phyloP scores from a whole-genome alignment of 2,888 invertebrate genomes.

The Spialia ferax region DNA sequence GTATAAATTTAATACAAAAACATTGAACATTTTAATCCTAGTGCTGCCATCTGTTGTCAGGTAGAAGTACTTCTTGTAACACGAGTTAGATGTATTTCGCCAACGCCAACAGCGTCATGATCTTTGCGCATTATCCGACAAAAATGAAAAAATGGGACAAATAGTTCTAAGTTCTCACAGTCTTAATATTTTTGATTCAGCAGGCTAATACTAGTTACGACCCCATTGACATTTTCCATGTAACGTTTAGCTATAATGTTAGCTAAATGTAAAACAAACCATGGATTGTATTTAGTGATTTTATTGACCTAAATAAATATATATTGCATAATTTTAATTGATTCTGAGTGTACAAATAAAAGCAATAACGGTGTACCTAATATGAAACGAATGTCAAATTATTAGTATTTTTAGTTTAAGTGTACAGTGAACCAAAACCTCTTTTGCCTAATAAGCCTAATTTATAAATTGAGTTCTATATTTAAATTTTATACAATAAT shows the following conservation, averaged over 20 bases:
- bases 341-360: slow-evolving; percentile 42
- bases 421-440: neutral
- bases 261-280: slow-evolving; percentile 49
- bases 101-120: slow-evolving; percentile 23
- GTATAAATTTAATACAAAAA: too few species aligned
- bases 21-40: neutral
- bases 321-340: slow-evolving; percentile 35
- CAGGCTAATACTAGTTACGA: slow-evolving; percentile 53
- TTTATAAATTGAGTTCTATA: neutral
- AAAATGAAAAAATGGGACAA: slow-evolving; percentile 49
- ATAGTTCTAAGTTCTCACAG: neutral
- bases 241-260: slow-evolving; percentile 13
- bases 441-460: slow-evolving; percentile 3
- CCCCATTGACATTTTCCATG: slow-evolving; percentile 62
- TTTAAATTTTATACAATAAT: neutral
- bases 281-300: slow-evolving; percentile 58
- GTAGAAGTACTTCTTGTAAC: neutral
- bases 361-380: slow-evolving; percentile 40
- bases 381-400: slow-evolving; percentile 28
- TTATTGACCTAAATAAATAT: slow-evolving; percentile 56
- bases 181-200: slow-evolving; percentile 46
- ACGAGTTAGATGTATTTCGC: neutral
- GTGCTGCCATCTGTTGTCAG: slow-evolving; percentile 27
- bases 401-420: slow-evolving; percentile 10
- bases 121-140: slow-evolving; percentile 61